phyloP scores from a whole-genome alignment of 2,797 vertebrate genomes.

The Steatocranus sp. region DNA sequence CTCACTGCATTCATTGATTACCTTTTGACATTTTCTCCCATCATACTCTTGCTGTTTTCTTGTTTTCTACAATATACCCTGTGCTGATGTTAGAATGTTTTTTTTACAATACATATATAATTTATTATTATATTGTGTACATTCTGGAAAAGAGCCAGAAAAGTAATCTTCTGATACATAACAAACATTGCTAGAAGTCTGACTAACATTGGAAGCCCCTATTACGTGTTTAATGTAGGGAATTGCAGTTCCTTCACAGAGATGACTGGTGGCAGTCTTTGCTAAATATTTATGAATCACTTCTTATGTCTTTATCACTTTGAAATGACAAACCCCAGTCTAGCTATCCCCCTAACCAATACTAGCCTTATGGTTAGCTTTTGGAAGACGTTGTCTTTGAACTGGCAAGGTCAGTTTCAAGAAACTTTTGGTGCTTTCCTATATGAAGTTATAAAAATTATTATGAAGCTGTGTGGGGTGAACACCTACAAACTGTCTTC shows the following conservation, averaged over 20 bases:
- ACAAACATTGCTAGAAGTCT: not conserved
- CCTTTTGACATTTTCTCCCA: not conserved
- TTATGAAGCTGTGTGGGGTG: not conserved
- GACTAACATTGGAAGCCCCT: not conserved
- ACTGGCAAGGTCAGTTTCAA: not conserved
- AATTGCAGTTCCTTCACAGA: not conserved
- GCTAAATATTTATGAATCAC: not conserved
- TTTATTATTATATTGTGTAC: not conserved
- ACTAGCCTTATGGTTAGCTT: not conserved
- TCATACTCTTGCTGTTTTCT: not conserved
- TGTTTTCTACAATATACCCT: not conserved
- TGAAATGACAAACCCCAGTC: not conserved
- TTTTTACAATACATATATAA: not conserved
- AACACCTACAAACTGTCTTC: not conserved
- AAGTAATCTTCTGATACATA: not conserved
- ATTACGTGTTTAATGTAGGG: not conserved
- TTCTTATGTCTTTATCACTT: conserved; percentile 7
- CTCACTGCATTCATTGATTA: not conserved
- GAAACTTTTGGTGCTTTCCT: not conserved
- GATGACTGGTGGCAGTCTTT: conserved; percentile 3
- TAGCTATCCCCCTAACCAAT: not conserved
- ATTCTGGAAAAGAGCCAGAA: not conserved
- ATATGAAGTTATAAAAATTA: not conserved
- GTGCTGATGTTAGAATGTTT: not conserved
- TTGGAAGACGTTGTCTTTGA: not conserved